These are phyloP conservation scores for Oxygymnocypris stewartii DNA, from an alignment of 2,113 vertebrate genomes.

Conservation along the genomic window DNA sequence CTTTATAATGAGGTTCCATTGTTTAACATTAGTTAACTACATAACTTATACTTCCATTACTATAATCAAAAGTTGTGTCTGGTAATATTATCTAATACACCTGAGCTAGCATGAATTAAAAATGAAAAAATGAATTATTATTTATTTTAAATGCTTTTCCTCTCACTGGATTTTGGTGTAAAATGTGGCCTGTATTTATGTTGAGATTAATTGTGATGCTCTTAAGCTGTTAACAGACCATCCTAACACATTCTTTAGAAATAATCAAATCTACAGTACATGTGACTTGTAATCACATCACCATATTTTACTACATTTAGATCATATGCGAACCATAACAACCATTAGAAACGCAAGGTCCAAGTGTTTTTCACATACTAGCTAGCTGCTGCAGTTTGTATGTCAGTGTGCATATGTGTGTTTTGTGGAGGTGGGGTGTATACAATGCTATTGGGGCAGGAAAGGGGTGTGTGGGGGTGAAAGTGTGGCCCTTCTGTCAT, in stretches of 20 bases:
- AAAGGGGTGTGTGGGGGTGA: slow-evolving; percentile 58
- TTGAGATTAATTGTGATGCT: not conserved
- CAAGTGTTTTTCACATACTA: slow-evolving; percentile 56
- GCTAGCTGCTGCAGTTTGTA: slow-evolving; percentile 61
- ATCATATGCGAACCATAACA: not conserved
- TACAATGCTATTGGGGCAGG: slow-evolving; percentile 42
- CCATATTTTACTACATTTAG: not conserved
- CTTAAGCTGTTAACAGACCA: not conserved
- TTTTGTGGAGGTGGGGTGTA: slow-evolving; percentile 61
- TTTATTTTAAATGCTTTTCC: not conserved
- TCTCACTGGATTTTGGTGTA: not conserved
- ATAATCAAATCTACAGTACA: not conserved
- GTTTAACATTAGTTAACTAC: not conserved
- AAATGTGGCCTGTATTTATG: not conserved
- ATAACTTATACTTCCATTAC: not conserved
- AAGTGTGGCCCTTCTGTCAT: slow-evolving; percentile 77
- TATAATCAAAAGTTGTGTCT: too few relatives aligned
- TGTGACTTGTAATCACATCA: not conserved
- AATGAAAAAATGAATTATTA: too few relatives aligned
- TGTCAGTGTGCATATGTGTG: slow-evolving; percentile 39
- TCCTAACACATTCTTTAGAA: not conserved
- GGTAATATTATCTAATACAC: too few relatives aligned
- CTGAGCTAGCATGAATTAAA: too few relatives aligned
- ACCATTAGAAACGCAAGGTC: slow-evolving; percentile 54
- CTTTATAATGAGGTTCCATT: not conserved